phyloP scores from a whole-genome alignment of 2,113 vertebrate genomes.

The Rostratula benghalensis region DNA sequence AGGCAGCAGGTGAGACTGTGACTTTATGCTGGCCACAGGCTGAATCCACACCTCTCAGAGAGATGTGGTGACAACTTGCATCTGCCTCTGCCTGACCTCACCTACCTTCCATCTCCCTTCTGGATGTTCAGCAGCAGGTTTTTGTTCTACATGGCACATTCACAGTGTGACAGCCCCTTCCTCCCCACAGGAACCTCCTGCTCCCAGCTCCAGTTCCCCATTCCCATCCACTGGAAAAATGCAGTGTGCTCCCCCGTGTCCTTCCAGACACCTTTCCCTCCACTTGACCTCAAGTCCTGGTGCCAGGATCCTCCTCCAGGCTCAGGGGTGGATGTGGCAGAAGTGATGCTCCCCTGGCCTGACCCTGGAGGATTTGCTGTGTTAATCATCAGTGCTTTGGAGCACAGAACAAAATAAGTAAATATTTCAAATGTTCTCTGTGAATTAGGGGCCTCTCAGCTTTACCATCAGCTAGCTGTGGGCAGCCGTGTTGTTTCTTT shows the following conservation, averaged over 20 bases:
- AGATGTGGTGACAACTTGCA: rapidly evolving
- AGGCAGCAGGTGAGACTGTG: background rate
- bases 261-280: background rate
- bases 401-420: background rate
- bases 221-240: background rate
- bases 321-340: background rate
- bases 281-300: background rate
- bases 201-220: background rate
- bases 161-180: background rate
- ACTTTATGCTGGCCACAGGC: background rate
- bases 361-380: background rate
- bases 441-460: background rate
- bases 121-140: background rate
- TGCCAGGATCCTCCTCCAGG: background rate
- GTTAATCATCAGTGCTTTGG: background rate
- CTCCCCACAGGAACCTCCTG: rapidly evolving
- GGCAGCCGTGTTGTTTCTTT: background rate
- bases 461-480: background rate
- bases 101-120: background rate
- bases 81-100: background rate
- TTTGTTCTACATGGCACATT: background rate
- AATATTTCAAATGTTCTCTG: background rate
- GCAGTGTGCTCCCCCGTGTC: background rate
- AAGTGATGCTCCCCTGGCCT: background rate
- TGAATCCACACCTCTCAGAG: background rate